A percentile compares a stretch with the other conserved stretches of the same genome.
These are phyloP conservation scores for Seladonia tumulorum DNA, from an alignment of 2,888 invertebrate genomes.

Conservation along the genomic window DNA sequence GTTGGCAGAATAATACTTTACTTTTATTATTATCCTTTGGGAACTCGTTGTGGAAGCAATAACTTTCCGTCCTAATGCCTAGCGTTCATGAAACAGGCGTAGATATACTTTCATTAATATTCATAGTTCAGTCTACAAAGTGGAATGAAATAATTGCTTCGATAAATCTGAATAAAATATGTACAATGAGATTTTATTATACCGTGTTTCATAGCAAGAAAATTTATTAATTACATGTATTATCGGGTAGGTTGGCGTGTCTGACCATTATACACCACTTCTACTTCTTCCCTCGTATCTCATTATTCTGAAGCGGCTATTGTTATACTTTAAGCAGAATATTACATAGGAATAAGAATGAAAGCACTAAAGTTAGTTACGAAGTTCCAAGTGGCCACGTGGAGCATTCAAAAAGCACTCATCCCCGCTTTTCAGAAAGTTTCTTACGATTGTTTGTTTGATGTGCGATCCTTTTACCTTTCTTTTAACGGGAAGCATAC, in stretches of 20 bases:
- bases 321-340: constrained; percentile 9
- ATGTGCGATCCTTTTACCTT: neutral
- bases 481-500: neutral
- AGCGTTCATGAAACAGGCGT: neutral
- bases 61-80: neutral
- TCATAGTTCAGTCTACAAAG: neutral
- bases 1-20: too few species aligned
- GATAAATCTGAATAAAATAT: neutral
- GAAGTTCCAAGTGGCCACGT: constrained; percentile 14
- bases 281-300: neutral
- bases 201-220: neutral
- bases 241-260: neutral
- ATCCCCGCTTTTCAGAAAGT: neutral
- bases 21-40: too few species aligned
- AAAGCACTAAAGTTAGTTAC: constrained; percentile 8
- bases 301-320: constrained; percentile 10
- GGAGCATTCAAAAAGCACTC: neutral
- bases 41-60: too few species aligned
- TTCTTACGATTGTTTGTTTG: neutral
- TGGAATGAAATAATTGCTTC: neutral
- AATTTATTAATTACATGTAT: constrained; percentile 2
- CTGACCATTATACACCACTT: constrained; percentile 7
- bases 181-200: neutral
- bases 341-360: constrained; percentile 3
- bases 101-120: neutral